Evolutionary conservation across 2,113 vertebrate species (phyloP).

Genomic region (Saccopteryx bilineata): DNA sequence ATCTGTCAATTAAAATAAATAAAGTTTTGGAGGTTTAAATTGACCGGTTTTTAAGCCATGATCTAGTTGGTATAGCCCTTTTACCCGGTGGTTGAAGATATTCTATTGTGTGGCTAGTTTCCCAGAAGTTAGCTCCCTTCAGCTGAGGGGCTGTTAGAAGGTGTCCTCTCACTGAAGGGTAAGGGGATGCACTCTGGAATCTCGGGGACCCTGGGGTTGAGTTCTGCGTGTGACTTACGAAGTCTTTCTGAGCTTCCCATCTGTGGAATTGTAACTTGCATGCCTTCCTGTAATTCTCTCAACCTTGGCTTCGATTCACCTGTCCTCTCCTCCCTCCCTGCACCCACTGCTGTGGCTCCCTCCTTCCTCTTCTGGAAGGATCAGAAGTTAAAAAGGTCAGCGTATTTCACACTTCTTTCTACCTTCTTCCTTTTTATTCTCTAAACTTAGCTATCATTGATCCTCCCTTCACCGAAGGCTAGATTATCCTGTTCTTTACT

Average conservation of each 20-base stretch:
- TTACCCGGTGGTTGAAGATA: background rate
- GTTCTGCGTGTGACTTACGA: background rate
- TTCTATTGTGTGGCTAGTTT: background rate
- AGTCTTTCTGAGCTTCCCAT: background rate
- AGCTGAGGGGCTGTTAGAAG: rapidly evolving
- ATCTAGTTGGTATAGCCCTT: background rate
- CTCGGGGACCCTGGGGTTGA: background rate
- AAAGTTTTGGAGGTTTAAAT: background rate
- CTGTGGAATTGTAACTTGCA: background rate
- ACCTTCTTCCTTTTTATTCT: background rate
- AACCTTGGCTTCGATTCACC: background rate
- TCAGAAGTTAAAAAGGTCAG: background rate
- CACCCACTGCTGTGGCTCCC: background rate
- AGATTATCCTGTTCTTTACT: background rate
- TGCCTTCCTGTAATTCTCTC: background rate
- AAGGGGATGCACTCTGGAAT: background rate
- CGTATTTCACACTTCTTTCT: background rate
- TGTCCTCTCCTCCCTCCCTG: rapidly evolving
- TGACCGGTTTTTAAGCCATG: background rate
- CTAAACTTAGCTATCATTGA: background rate
- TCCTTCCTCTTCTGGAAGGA: background rate
- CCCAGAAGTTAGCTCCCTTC: background rate
- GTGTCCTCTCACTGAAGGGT: background rate
- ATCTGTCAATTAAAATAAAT: background rate
- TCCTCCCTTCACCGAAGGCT: background rate